Conservation (phyloP, 1,140 invertebrate genomes). For the Halictus rubicundus region DNA sequence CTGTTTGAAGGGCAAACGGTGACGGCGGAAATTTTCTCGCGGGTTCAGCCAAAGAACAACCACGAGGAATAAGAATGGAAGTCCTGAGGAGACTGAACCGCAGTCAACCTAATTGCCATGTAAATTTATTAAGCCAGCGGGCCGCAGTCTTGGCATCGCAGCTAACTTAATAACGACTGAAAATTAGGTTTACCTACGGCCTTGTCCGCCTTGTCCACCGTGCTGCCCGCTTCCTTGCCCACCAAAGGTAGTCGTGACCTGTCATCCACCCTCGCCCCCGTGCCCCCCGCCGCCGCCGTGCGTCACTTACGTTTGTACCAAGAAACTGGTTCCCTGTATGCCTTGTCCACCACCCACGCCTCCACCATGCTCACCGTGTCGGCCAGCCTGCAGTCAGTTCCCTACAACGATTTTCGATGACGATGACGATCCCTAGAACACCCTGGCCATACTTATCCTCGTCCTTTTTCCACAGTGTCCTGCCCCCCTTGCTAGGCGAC, state of each 20-base stretch:
- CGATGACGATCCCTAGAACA: not conserved
- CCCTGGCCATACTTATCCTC: not conserved
- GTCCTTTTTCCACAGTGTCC: conserved; percentile 37
- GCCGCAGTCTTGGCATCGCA: not conserved
- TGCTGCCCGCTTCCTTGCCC: conserved; percentile 58
- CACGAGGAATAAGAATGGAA: no score
- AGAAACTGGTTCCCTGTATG: conserved; percentile 51
- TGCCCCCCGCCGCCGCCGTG: conserved; percentile 34
- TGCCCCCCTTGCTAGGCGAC: conserved; percentile 25
- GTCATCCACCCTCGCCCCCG: conserved; percentile 36
- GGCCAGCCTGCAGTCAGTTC: conserved; percentile 54
- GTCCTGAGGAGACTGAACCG: not conserved
- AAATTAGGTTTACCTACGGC: conserved; percentile 63
- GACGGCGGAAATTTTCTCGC: no score
- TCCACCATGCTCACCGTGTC: conserved; percentile 47
- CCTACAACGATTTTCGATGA: not conserved
- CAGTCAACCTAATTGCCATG: not conserved
- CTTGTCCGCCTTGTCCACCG: conserved; percentile 55
- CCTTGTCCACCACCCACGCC: conserved; percentile 60
- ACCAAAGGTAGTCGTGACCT: conserved; percentile 58
- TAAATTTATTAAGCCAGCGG: conserved; percentile 5
- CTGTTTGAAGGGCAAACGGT: no score
- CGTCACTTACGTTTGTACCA: conserved; percentile 50
- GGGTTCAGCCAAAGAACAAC: no score
- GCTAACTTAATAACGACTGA: conserved; percentile 17